These are phyloP conservation scores for Seladonia tumulorum DNA, from an alignment of 2,888 invertebrate species.

Conservation along the genomic window DNA sequence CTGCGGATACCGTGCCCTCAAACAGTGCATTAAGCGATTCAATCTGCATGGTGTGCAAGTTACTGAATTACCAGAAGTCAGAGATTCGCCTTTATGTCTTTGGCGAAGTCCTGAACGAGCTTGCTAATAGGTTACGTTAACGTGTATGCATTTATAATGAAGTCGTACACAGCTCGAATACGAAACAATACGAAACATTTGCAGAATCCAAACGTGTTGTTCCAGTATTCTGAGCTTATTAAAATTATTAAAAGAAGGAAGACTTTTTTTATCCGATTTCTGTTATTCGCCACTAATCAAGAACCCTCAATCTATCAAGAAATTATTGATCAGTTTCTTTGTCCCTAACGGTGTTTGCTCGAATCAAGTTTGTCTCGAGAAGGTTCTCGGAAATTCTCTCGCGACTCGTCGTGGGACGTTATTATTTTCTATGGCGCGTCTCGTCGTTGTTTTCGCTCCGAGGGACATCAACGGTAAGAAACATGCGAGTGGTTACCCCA, in stretches of 20 bases:
- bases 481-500: slow-evolving; percentile 90
- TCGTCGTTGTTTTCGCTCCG: neutral
- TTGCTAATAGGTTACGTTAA: neutral
- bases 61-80: neutral
- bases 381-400: neutral
- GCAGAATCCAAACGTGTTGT: no score
- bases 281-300: neutral
- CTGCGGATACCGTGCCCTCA: neutral
- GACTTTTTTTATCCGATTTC: neutral
- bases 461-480: neutral
- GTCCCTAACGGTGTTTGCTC: neutral
- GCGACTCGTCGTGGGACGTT: neutral
- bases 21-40: neutral
- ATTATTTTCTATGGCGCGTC: neutral
- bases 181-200: no score
- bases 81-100: neutral
- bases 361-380: neutral
- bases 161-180: no score
- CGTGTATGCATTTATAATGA: no score
- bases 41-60: neutral
- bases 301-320: neutral
- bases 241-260: neutral
- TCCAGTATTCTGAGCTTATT: no score
- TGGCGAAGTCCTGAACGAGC: neutral
- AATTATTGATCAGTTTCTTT: neutral